Evolutionary conservation across 2,113 vertebrate genomes (phyloP).

Genomic region (Pelvicachromis taeniatus): DNA sequence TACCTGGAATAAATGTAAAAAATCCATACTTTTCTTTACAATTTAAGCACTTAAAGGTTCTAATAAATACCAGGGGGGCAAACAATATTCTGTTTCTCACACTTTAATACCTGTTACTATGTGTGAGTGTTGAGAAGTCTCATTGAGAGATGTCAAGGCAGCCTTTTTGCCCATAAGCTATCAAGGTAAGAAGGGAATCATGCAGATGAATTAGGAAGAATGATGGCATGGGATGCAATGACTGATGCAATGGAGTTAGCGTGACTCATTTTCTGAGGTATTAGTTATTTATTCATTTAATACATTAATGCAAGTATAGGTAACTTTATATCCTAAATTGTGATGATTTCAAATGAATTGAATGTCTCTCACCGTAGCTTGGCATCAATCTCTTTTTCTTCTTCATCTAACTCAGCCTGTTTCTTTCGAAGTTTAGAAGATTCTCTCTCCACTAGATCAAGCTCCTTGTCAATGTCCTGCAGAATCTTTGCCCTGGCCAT

Average conservation of each 20-base stretch:
- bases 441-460: conserved; percentile 95
- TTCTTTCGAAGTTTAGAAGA: conserved; percentile 98
- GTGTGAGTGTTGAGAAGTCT: conserved; percentile 61
- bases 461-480: conserved; percentile 97
- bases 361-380: conserved; percentile 79
- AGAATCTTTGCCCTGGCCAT: conserved; percentile 98
- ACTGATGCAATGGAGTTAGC: not conserved
- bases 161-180: conserved; percentile 71
- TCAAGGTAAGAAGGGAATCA: conserved; percentile 57
- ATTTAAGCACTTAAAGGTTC: not conserved
- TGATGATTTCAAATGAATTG: not conserved
- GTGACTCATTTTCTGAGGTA: not conserved
- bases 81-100: conserved; percentile 46
- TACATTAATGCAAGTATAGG: not conserved
- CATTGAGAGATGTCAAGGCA: conserved; percentile 67
- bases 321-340: not conserved
- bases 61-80: not conserved
- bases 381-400: conserved; percentile 98
- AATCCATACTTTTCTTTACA: not conserved
- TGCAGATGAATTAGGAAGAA: conserved; percentile 49
- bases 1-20: conserved; percentile 65
- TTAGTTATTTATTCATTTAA: not conserved
- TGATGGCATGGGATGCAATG: not conserved
- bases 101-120: conserved; percentile 70
- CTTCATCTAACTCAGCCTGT: conserved; percentile 97